These are phyloP conservation scores for Rhipidura dahli DNA, from an alignment of 2,113 vertebrate genomes.

Conservation along the genomic window DNA sequence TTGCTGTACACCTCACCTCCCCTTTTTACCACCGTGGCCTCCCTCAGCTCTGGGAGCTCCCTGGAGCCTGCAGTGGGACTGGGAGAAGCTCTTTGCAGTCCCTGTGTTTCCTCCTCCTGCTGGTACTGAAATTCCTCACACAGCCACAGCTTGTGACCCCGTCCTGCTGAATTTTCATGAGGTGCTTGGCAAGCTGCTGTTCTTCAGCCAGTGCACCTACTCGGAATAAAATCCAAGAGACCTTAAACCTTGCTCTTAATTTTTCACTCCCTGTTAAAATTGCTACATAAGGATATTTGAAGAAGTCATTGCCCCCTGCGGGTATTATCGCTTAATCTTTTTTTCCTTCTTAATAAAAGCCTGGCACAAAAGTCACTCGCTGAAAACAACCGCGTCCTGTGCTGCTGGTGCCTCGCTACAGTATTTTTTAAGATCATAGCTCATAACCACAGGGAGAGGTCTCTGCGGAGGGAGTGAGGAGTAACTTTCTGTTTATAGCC, in stretches of 20 bases:
- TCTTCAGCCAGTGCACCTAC: not conserved
- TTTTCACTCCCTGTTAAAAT: slow-evolving; percentile 20
- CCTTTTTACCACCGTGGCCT: not conserved
- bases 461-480: not conserved
- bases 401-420: not conserved
- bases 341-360: slow-evolving; percentile 2
- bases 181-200: not conserved
- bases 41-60: fast-evolving
- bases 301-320: slow-evolving; percentile 1
- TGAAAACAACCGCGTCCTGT: not conserved
- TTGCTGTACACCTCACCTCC: not conserved
- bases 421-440: slow-evolving; percentile 14
- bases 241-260: slow-evolving; percentile 10
- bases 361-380: not conserved
- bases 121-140: not conserved
- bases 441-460: slow-evolving; percentile 32
- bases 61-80: not conserved
- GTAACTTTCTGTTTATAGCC: slow-evolving; percentile 64
- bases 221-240: not conserved
- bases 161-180: not conserved
- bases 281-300: slow-evolving; percentile 22
- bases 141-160: not conserved
- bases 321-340: slow-evolving; percentile 27
- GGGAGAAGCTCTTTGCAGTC: not conserved
- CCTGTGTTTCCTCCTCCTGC: not conserved